Evolutionary conservation across 1,140 invertebrate genomes (phyloP).

Genomic region (Amyelois transitella): DNA sequence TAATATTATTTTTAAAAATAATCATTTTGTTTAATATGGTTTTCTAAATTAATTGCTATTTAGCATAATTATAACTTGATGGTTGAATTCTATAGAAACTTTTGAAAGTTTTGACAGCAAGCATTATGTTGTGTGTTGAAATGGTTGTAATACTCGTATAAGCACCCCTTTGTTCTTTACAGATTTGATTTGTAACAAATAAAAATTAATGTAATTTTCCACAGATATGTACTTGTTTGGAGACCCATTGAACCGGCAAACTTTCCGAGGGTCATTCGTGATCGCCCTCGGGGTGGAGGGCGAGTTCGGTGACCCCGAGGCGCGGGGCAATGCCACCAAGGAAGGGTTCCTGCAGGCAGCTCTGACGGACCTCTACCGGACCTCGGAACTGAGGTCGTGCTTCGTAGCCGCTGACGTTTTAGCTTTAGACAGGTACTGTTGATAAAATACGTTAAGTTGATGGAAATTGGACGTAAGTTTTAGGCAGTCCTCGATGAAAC

Average conservation of each 20-base stretch:
- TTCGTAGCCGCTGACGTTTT: constrained; percentile 82
- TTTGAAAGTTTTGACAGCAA: too few relatives aligned
- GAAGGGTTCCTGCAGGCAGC: constrained; percentile 83
- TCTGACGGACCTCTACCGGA: constrained; percentile 83
- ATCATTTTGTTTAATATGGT: too few relatives aligned
- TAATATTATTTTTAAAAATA: too few relatives aligned
- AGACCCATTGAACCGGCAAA: constrained; percentile 83
- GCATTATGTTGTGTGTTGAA: too few relatives aligned
- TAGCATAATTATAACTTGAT: too few relatives aligned
- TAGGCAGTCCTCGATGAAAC: too few relatives aligned
- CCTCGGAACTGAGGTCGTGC: constrained; percentile 80
- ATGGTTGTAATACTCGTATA: too few relatives aligned
- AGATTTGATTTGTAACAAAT: too few relatives aligned
- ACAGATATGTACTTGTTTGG: constrained; percentile 86
- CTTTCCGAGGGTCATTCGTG: constrained; percentile 86
- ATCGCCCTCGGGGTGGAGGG: constrained; percentile 75
- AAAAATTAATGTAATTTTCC: constrained; percentile 65
- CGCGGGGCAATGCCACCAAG: constrained; percentile 37
- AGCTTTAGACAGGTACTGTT: constrained; percentile 84
- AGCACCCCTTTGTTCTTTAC: too few relatives aligned
- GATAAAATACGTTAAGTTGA: neutral
- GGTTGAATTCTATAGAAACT: too few relatives aligned
- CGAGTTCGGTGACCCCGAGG: constrained; percentile 34
- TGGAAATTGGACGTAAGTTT: too few relatives aligned
- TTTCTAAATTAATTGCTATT: too few relatives aligned